Evolutionary conservation across 2,888 invertebrate genomes (phyloP), one percentile per base, ranked within the genome.

Genomic region (Nemotelus pantherinus): DNA sequence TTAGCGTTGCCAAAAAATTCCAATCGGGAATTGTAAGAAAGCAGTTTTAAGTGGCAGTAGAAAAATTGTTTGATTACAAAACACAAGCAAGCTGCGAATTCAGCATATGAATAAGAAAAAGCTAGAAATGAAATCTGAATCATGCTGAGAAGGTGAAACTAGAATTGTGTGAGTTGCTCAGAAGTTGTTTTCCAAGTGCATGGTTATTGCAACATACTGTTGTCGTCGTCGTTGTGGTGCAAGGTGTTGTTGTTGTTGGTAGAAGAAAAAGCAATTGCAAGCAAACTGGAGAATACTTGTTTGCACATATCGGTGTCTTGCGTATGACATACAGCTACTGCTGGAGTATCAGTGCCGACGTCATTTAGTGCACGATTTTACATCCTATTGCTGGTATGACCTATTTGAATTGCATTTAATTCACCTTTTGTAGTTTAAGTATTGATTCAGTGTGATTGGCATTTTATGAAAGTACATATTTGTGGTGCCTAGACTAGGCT

Each of bases 131-230:
- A 74, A 48, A 74, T 74, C 5, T 48, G 48, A 48, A 60, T 74
- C 63, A 25, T 25, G 72, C 58, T 58, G 60, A 72, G 58, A 58
- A 71, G 71, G 71, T 71, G 71, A 71, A 71, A 71, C 71, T 6
- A 55, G 44, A 71, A 57, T 71, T 39, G 71, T 55, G 71, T 71
- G 71, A 10, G 47, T 65, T 65, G 65, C 41, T 7, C 7, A 47
- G 65, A 65, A 65, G 65, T 65, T 45, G 48, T 48, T 25, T 41
- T 10, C 41, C 3, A 43, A 41, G 48, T 67, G 67, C 48, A 25
- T 67, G 67, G 25, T 25, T 65, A 47, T 65, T 44, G 65, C 63
- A 43, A 63, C 5, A 63, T 39, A 53, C 57, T 57, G 57, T 57
- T 57, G 57, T 57, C 25, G 57, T 43, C 67, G 50, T 48, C 7